Conservation (phyloP, 2,888 invertebrate species). For the Drosophila eohydei region DNA sequence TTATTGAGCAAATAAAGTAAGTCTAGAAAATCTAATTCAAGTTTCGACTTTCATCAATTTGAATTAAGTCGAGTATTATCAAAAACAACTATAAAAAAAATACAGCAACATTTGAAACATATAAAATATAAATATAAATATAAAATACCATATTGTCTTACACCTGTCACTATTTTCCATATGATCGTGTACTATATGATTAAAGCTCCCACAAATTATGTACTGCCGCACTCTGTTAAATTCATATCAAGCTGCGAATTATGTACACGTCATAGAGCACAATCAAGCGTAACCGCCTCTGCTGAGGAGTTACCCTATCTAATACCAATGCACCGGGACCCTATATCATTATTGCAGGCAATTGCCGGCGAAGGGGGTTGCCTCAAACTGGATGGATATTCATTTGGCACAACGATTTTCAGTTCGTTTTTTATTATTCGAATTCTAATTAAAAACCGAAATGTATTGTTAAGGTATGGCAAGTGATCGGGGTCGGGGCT, state of each 20-base stretch:
- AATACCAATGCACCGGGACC: constrained; percentile 29
- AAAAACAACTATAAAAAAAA: not conserved
- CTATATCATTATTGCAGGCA: constrained; percentile 75
- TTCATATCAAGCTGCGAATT: constrained; percentile 56
- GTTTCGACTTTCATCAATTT: too few species aligned
- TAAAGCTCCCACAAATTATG: constrained; percentile 27
- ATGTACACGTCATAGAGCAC: constrained; percentile 76
- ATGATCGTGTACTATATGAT: constrained; percentile 37
- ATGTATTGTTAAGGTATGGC: constrained; percentile 68
- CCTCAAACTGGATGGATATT: constrained; percentile 38
- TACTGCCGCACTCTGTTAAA: constrained; percentile 18
- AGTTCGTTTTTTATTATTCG: constrained; percentile 53
- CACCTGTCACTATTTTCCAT: constrained; percentile 32
- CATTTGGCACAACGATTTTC: constrained; percentile 57
- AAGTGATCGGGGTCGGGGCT: constrained; percentile 28
- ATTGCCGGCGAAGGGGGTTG: constrained; percentile 66
- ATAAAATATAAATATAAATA: too few species aligned
- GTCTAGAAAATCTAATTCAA: too few species aligned
- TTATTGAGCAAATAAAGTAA: too few species aligned
- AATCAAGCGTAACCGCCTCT: constrained; percentile 79
- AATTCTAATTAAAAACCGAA: constrained; percentile 77
- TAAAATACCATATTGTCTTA: not conserved
- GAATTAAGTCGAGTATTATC: too few species aligned
- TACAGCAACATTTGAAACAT: not conserved
- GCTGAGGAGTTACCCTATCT: constrained; percentile 47